Evolutionary conservation across 1,140 invertebrate genomes (phyloP).

Genomic region (Metopolophium dirhodum): DNA sequence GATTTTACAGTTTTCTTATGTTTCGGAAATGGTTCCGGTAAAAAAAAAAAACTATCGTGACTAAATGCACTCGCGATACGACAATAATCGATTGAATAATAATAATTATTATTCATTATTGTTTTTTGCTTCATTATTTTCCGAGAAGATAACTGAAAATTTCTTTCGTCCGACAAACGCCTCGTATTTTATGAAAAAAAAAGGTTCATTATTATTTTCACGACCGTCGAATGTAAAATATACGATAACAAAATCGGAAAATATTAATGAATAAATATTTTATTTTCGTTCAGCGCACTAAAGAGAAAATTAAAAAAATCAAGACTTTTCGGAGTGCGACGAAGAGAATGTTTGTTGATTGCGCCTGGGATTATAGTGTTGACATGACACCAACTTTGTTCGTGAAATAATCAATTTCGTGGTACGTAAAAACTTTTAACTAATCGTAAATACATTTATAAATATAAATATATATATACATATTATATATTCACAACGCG

Average conservation of each 20-base stretch:
- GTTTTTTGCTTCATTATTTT: neutral
- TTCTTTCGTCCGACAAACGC: neutral
- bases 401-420: neutral
- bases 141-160: neutral
- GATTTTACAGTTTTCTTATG: neutral
- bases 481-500: neutral
- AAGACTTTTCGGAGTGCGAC: neutral
- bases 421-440: neutral
- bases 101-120: neutral
- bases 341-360: neutral
- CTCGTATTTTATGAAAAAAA: neutral
- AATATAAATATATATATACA: neutral
- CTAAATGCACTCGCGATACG: neutral
- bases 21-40: neutral
- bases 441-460: neutral
- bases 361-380: neutral
- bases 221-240: neutral
- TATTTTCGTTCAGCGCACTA: neutral
- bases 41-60: neutral
- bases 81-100: neutral
- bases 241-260: neutral
- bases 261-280: neutral
- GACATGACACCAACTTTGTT: conserved; percentile 9
- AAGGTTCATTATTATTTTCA: conserved; percentile 16
- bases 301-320: conserved; percentile 8